Conservation (phyloP, 2,888 invertebrate species). For the Nephrotoma flavescens region DNA sequence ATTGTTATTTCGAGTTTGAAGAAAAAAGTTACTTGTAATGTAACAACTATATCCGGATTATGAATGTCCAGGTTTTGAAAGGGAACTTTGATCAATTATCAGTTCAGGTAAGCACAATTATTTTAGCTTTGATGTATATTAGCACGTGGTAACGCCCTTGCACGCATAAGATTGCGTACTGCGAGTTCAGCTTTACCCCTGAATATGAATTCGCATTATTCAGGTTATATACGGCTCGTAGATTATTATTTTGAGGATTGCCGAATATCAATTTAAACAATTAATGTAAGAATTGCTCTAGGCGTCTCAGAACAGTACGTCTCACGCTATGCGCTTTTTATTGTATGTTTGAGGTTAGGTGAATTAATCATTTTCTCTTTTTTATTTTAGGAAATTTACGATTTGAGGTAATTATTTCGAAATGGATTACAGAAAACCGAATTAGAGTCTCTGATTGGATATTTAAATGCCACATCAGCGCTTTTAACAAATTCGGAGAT, state of each 20-base stretch:
- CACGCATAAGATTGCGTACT: neutral
- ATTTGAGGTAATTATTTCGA: neutral
- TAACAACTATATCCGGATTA: too few relatives aligned
- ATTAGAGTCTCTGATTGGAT: neutral
- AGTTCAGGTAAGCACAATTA: neutral
- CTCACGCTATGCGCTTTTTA: neutral
- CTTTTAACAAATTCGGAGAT: slow-evolving; percentile 2
- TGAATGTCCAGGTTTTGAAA: too few relatives aligned
- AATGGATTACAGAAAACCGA: neutral
- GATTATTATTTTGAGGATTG: neutral
- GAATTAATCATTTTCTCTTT: neutral
- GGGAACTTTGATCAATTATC: too few relatives aligned
- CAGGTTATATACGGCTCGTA: neutral
- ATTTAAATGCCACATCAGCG: neutral
- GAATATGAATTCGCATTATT: neutral
- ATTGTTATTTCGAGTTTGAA: too few relatives aligned
- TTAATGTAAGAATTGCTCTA: neutral
- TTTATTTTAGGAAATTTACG: neutral
- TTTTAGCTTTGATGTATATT: neutral
- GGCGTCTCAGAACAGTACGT: neutral
- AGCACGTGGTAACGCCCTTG: neutral
- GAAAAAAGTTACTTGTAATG: too few relatives aligned
- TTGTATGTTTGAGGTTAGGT: neutral
- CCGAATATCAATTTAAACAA: neutral
- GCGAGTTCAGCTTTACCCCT: neutral